Percentiles rank a stretch among this genome's conserved stretches.
Conservation (phyloP, 2,888 invertebrate genomes). For the Desoria tigrina region DNA sequence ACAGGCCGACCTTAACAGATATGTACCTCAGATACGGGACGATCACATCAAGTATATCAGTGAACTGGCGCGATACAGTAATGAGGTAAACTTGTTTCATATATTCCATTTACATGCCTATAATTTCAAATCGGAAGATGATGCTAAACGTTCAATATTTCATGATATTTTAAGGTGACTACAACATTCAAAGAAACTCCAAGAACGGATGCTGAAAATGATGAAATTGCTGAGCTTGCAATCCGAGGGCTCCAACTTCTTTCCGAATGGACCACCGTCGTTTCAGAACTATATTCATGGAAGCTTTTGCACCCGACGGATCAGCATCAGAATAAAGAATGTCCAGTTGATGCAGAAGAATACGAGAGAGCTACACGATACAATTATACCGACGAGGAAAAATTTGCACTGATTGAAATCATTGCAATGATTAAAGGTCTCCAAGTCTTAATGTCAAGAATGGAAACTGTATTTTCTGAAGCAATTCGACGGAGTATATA, state of each 20-base stretch:
- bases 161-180: constrained; percentile 59
- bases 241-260: constrained; percentile 88
- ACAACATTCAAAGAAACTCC: constrained; percentile 62
- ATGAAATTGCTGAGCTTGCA: constrained; percentile 57
- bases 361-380: constrained; percentile 96
- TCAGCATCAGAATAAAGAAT: constrained; percentile 90
- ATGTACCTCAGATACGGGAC: constrained; percentile 89
- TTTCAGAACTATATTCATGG: constrained; percentile 96
- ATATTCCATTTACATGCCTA: neutral
- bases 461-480: constrained; percentile 94
- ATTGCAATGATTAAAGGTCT: constrained; percentile 99
- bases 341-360: constrained; percentile 95
- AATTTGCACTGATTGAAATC: constrained; percentile 95
- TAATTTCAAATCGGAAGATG: neutral
- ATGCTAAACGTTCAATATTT: neutral
- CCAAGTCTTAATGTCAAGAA: constrained; percentile 92
- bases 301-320: constrained; percentile 97
- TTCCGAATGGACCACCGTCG: constrained; percentile 95
- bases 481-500: constrained; percentile 90
- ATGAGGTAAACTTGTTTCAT: constrained; percentile 14
- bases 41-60: constrained; percentile 97
- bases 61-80: constrained; percentile 21
- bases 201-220: constrained; percentile 59
- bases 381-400: constrained; percentile 96
- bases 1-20: constrained; percentile 91